Evolutionary conservation across 2,113 vertebrate species (phyloP).

Genomic region (Aspidoscelis tigris): DNA sequence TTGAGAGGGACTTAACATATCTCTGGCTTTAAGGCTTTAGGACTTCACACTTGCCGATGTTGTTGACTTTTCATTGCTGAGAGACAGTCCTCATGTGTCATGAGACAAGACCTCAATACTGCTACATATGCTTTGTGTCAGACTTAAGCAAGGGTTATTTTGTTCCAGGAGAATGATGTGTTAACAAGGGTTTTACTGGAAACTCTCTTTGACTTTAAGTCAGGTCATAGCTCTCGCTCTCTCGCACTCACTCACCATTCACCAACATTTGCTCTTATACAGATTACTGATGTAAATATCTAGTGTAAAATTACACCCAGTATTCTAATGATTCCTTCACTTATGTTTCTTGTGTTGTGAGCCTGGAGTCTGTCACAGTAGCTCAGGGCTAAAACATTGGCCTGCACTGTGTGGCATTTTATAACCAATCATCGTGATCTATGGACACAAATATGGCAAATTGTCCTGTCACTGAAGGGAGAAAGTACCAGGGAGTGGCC

Average conservation of each 20-base stretch:
- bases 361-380: too few relatives aligned
- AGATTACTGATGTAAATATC: slow-evolving; percentile 1
- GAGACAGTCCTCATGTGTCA: slow-evolving; percentile 22
- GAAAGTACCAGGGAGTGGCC: too few relatives aligned
- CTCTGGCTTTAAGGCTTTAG: slow-evolving; percentile 32
- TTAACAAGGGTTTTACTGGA: slow-evolving; percentile 22
- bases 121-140: slow-evolving; percentile 26
- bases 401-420: too few relatives aligned
- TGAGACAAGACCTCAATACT: slow-evolving; percentile 28
- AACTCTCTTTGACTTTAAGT: slow-evolving; percentile 19
- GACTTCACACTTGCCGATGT: slow-evolving; percentile 10
- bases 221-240: slow-evolving; percentile 19
- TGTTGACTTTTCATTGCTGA: slow-evolving; percentile 43
- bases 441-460: too few relatives aligned
- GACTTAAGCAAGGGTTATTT: slow-evolving; percentile 19
- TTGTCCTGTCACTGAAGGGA: too few relatives aligned
- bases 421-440: too few relatives aligned
- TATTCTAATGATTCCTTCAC: background rate
- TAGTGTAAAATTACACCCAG: background rate
- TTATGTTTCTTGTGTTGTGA: too few relatives aligned
- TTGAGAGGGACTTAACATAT: slow-evolving; percentile 36
- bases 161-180: slow-evolving; percentile 17
- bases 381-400: too few relatives aligned
- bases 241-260: too few relatives aligned
- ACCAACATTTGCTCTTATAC: too few relatives aligned